A percentile compares a stretch with the other conserved stretches of the same genome.
Evolutionary conservation across 2,797 vertebrate genomes (phyloP).

Genomic region (Bradypodion ventrale): DNA sequence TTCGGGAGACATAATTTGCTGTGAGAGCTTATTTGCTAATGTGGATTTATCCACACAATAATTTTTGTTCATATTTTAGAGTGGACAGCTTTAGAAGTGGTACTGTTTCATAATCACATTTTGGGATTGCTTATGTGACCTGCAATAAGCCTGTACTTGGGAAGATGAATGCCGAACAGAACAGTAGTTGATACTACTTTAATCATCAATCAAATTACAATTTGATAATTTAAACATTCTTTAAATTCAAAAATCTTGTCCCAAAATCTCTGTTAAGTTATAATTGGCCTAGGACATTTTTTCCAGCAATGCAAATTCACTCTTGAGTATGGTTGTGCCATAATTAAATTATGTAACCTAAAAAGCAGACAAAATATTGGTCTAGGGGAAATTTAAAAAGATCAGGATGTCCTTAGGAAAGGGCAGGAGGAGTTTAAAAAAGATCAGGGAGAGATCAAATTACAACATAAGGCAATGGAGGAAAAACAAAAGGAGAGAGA

Average conservation of each 20-base stretch:
- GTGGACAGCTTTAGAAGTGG: not conserved
- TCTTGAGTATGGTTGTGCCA: no score
- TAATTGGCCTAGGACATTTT: no score
- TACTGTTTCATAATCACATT: not conserved
- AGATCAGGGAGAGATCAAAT: no score
- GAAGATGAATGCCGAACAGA: slow-evolving; percentile 23
- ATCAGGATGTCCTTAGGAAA: no score
- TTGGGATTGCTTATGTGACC: slow-evolving; percentile 14
- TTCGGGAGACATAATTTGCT: not conserved
- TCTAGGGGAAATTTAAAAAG: no score
- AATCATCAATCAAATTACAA: slow-evolving; percentile 24
- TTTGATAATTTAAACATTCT: no score
- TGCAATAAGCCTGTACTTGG: not conserved
- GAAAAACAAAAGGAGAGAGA: no score
- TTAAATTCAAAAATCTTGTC: not conserved
- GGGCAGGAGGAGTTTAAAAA: no score
- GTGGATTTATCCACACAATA: not conserved
- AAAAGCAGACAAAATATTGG: no score
- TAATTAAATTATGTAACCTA: no score
- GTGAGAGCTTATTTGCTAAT: not conserved
- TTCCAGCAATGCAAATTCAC: no score
- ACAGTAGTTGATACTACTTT: slow-evolving; percentile 5
- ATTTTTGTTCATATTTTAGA: not conserved
- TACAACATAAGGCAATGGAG: no score
- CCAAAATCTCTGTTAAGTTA: not conserved